Conservation (phyloP, 2,113 vertebrate species). For the Notechis scutatus region DNA sequence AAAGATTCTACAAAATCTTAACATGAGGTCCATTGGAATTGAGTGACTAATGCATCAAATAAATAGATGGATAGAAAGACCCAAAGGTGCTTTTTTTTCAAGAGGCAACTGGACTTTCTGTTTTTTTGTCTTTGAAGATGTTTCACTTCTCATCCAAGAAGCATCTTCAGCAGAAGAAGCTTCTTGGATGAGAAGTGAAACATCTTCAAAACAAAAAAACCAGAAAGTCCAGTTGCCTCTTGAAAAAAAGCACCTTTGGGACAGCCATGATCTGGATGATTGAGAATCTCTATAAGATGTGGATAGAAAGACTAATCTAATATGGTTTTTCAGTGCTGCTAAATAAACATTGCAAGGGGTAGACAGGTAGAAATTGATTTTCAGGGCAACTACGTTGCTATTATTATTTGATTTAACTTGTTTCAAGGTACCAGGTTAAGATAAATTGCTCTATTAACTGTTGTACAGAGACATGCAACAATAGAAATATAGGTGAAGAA, state of each 20-base stretch:
- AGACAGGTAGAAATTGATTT: neutral
- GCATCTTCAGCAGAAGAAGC: no score
- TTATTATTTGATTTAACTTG: neutral
- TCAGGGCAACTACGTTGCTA: neutral
- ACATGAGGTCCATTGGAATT: neutral
- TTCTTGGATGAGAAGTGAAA: no score
- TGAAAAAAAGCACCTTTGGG: no score
- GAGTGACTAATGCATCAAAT: neutral
- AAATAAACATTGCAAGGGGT: neutral
- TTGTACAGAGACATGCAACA: rapidly evolving
- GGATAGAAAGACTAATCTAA: neutral
- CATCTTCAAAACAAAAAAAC: no score
- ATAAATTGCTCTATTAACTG: neutral
- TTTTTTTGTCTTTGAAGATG: no score
- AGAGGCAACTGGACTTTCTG: no score
- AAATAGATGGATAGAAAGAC: neutral
- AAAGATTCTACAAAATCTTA: neutral
- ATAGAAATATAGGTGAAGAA: neutral
- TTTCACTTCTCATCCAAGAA: no score
- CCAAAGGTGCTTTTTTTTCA: no score
- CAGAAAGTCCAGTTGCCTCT: no score
- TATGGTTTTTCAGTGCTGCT: neutral
- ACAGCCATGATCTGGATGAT: no score
- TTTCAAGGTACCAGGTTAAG: neutral
- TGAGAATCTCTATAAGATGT: no score